These are phyloP conservation scores for Malurus cyaneus DNA, from an alignment of 2,113 vertebrate genomes.

Conservation along the genomic window DNA sequence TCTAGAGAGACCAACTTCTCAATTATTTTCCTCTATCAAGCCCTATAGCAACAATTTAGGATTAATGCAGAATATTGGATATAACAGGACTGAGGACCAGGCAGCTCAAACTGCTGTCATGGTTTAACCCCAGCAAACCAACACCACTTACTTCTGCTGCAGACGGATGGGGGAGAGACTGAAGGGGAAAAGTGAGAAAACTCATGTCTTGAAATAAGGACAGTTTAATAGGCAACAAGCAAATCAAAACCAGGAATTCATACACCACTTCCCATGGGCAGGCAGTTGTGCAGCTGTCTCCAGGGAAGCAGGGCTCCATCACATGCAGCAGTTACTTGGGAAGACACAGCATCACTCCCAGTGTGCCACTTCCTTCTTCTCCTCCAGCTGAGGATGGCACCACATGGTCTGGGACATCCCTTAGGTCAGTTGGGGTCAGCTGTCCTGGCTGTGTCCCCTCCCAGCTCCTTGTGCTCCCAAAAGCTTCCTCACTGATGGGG, in stretches of 20 bases:
- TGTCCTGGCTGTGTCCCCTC: neutral
- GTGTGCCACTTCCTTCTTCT: neutral
- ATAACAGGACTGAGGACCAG: neutral
- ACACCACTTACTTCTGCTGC: accelerated
- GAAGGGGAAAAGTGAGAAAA: neutral
- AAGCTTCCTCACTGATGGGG: neutral
- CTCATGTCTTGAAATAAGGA: neutral
- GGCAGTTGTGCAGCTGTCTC: neutral
- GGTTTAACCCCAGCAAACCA: neutral
- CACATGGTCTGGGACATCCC: neutral
- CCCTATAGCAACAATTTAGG: neutral
- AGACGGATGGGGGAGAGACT: neutral
- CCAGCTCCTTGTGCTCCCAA: neutral
- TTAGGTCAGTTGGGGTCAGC: neutral
- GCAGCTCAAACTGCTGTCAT: neutral
- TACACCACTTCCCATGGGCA: neutral
- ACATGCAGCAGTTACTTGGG: neutral
- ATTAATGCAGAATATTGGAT: neutral
- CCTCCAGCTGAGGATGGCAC: neutral
- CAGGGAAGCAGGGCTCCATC: neutral
- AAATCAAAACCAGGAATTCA: neutral
- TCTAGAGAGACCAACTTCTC: neutral
- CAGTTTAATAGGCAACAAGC: neutral
- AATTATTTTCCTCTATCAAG: neutral
- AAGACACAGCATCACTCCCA: neutral